These are phyloP conservation scores for Austrofundulus limnaeus DNA, from an alignment of 2,113 vertebrate species.

Conservation along the genomic window DNA sequence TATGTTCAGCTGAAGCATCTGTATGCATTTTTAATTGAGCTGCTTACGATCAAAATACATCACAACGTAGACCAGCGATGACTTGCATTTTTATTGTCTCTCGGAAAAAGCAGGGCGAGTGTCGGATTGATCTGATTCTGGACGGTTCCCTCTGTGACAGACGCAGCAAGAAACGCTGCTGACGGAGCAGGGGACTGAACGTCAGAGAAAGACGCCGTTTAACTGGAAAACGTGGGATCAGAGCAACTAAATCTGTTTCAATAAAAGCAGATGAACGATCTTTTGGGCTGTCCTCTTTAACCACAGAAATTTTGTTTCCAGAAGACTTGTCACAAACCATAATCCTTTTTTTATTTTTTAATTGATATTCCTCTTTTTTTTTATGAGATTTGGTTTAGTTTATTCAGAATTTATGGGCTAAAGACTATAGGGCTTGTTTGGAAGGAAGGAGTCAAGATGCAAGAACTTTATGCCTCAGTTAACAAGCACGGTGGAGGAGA, in stretches of 20 bases:
- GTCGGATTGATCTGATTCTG: constrained; percentile 6
- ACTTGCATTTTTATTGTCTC: constrained; percentile 44
- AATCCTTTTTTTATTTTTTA: too few relatives aligned
- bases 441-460: too few relatives aligned
- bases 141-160: background rate
- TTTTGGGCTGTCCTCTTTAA: too few relatives aligned
- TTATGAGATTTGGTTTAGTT: too few relatives aligned
- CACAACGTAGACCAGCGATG: constrained; percentile 35
- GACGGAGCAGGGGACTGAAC: background rate
- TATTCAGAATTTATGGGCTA: too few relatives aligned
- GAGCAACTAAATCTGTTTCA: background rate
- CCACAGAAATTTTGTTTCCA: too few relatives aligned
- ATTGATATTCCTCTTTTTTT: too few relatives aligned
- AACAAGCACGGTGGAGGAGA: too few relatives aligned
- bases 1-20: constrained; percentile 77
- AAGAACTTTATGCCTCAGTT: too few relatives aligned
- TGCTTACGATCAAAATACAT: constrained; percentile 63
- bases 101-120: background rate
- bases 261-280: constrained; percentile 1
- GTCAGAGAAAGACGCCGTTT: background rate
- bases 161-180: background rate
- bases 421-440: too few relatives aligned
- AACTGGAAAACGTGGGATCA: background rate
- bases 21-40: constrained; percentile 72
- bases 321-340: too few relatives aligned